phyloP scores from a whole-genome alignment of 2,113 vertebrate species.

The Myanophis thanlyinensis region DNA sequence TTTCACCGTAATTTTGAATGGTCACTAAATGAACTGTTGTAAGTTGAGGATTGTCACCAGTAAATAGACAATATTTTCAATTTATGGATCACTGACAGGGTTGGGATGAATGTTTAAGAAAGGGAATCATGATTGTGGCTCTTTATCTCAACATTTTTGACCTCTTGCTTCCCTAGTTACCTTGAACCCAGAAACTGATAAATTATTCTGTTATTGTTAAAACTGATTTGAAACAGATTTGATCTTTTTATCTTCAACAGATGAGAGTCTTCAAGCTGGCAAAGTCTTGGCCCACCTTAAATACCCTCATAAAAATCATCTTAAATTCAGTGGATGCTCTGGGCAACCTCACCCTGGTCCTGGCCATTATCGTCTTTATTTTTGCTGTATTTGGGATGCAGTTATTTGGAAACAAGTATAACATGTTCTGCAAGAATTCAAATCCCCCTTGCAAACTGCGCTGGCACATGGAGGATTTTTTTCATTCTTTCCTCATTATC shows the following conservation, averaged over 20 bases:
- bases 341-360: slow-evolving; percentile 92
- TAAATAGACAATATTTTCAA: background rate
- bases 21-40: background rate
- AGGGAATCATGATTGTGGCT: background rate
- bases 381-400: slow-evolving; percentile 97
- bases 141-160: background rate
- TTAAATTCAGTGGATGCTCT: slow-evolving; percentile 92
- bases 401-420: slow-evolving; percentile 85
- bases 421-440: slow-evolving; percentile 64
- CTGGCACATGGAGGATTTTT: slow-evolving; percentile 98
- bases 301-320: slow-evolving; percentile 98
- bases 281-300: slow-evolving; percentile 98
- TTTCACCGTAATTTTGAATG: background rate
- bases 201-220: background rate
- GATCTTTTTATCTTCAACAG: slow-evolving; percentile 65
- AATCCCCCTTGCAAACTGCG: slow-evolving; percentile 69
- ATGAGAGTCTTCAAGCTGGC: slow-evolving; percentile 96
- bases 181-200: background rate
- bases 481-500: slow-evolving; percentile 92
- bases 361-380: slow-evolving; percentile 96
- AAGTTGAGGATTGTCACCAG: background rate
- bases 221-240: background rate
- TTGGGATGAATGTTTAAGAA: background rate
- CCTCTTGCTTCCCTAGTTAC: background rate
- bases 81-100: background rate